A percentile compares a stretch with the other conserved stretches of the same genome.
Evolutionary conservation across 2,797 vertebrate species (phyloP).

Genomic region (Bradypus variegatus): DNA sequence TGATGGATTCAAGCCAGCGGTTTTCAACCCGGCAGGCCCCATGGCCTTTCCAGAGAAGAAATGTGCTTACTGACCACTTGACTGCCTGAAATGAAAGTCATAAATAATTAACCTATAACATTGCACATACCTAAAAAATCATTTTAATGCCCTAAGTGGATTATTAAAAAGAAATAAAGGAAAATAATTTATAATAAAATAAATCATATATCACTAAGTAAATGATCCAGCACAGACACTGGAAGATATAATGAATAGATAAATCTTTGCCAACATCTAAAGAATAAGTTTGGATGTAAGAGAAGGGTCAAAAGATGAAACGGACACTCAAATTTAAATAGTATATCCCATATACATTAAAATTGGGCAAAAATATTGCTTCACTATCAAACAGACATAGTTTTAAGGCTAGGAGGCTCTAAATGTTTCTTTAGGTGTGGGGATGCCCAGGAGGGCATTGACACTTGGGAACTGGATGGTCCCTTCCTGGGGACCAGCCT

Average conservation of each 20-base stretch:
- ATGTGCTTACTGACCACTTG: background rate
- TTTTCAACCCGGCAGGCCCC: background rate
- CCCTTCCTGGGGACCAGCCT: background rate
- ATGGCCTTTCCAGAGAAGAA: background rate
- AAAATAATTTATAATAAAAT: conserved; percentile 27
- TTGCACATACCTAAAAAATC: conserved; percentile 40
- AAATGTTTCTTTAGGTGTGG: background rate
- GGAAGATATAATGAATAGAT: no score
- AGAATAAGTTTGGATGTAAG: background rate
- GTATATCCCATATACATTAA: background rate
- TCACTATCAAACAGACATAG: background rate
- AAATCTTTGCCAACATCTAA: background rate
- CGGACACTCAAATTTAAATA: background rate
- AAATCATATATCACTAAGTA: conserved; percentile 28
- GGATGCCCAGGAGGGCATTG: fast-evolving
- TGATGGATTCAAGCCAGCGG: background rate
- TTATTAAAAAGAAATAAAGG: conserved; percentile 43
- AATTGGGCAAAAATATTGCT: no score
- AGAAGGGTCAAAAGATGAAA: background rate
- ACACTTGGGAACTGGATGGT: background rate
- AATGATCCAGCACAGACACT: background rate
- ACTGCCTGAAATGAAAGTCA: conserved; percentile 23
- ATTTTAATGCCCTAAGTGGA: conserved; percentile 6
- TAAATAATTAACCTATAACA: conserved; percentile 38
- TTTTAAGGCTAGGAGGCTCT: background rate